Evolutionary conservation across 2,888 invertebrate genomes (phyloP).

Genomic region (Maniola hyperantus): DNA sequence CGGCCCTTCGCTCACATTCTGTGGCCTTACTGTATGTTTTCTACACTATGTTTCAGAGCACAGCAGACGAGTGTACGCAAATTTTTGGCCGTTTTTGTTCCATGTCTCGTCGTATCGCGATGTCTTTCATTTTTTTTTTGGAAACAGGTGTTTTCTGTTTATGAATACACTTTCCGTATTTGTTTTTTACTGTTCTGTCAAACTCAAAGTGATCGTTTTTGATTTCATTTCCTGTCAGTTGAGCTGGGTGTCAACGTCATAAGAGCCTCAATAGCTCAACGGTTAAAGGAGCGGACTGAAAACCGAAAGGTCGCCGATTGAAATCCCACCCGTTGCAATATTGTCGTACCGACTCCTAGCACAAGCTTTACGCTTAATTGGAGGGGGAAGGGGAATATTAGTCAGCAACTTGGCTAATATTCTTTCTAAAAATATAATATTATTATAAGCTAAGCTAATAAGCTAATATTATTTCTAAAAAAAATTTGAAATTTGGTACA

Average conservation of each 20-base stretch:
- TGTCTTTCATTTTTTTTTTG: slow-evolving; percentile 9
- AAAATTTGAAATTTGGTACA: no score
- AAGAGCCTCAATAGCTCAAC: no score
- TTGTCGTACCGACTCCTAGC: no score
- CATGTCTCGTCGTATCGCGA: slow-evolving; percentile 14
- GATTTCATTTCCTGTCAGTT: neutral
- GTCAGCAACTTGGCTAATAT: no score
- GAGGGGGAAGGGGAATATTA: no score
- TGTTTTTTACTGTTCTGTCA: neutral
- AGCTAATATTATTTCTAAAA: no score
- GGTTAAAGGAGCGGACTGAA: no score
- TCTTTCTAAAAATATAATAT: no score
- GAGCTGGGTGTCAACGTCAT: neutral
- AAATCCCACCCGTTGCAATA: no score
- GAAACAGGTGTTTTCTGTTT: slow-evolving; percentile 20
- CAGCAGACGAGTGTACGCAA: slow-evolving; percentile 1
- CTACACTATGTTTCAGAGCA: neutral
- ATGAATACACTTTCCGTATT: slow-evolving; percentile 11
- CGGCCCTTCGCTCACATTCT: neutral
- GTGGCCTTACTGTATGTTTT: neutral
- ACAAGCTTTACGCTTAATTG: no score
- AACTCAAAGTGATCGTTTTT: slow-evolving; percentile 7
- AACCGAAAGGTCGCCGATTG: no score
- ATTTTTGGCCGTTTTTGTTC: slow-evolving; percentile 21
- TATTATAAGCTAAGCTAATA: no score